These are phyloP conservation scores for Marronus borbonicus DNA, from an alignment of 2,888 invertebrate genomes.

Conservation along the genomic window DNA sequence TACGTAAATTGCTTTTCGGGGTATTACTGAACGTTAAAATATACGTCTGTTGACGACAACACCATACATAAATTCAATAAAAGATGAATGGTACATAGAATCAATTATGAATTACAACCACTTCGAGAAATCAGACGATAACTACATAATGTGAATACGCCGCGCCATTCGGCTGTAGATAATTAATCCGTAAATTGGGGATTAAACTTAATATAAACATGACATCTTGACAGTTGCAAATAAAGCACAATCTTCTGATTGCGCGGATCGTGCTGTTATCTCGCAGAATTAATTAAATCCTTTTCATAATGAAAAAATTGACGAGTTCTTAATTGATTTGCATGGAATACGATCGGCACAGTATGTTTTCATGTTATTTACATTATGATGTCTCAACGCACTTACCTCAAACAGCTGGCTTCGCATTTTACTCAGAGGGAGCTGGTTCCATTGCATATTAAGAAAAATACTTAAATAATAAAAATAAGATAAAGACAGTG, in stretches of 20 bases:
- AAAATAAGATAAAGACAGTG: no score
- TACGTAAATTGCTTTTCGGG: no score
- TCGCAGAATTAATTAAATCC: constrained; percentile 50
- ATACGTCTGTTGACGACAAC: background rate
- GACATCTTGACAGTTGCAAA: constrained; percentile 54
- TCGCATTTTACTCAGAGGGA: no score
- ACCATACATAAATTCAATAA: background rate
- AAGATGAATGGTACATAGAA: background rate
- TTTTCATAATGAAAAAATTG: constrained; percentile 39
- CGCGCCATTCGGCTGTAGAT: constrained; percentile 43
- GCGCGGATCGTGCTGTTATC: constrained; percentile 40
- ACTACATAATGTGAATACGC: constrained; percentile 43
- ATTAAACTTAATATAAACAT: constrained; percentile 57
- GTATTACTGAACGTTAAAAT: background rate
- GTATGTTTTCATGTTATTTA: no score
- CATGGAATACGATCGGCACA: background rate
- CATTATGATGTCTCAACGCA: no score
- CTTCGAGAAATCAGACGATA: constrained; percentile 36
- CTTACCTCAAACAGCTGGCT: no score
- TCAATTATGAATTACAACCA: constrained; percentile 20
- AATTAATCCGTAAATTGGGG: constrained; percentile 53
- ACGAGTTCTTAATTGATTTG: constrained; percentile 48
- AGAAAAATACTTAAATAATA: no score
- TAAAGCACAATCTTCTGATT: constrained; percentile 45
- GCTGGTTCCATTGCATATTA: no score